Evolutionary conservation across 2,888 invertebrate genomes (phyloP).

Genomic region (Rhagophthalmus giganteus): DNA sequence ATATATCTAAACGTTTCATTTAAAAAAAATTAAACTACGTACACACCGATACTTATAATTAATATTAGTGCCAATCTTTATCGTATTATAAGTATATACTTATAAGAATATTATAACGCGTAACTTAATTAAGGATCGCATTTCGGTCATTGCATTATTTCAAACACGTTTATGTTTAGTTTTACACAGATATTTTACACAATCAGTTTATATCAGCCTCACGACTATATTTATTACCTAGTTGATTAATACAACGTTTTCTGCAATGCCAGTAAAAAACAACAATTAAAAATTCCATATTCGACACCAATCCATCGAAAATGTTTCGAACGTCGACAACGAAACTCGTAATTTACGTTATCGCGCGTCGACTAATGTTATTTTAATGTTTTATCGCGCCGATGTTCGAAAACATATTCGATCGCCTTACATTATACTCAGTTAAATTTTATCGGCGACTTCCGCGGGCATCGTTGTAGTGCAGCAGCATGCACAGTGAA

Average conservation of each 20-base stretch:
- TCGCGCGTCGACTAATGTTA: too few species aligned
- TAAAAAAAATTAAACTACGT: too few species aligned
- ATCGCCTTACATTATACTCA: slow-evolving; percentile 40
- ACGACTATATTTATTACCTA: slow-evolving; percentile 45
- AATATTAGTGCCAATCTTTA: slow-evolving; percentile 25
- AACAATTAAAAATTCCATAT: slow-evolving; percentile 36
- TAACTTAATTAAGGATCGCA: too few species aligned
- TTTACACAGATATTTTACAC: slow-evolving; percentile 47
- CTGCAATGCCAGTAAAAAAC: slow-evolving; percentile 44
- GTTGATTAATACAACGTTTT: slow-evolving; percentile 41
- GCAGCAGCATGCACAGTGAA: slow-evolving; percentile 41
- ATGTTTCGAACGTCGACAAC: slow-evolving; percentile 2
- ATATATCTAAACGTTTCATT: not conserved
- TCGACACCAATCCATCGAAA: slow-evolving; percentile 24
- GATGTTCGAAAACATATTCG: slow-evolving; percentile 30
- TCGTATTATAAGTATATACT: too few species aligned
- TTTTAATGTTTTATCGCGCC: too few species aligned
- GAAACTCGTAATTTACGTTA: too few species aligned
- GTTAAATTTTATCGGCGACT: slow-evolving; percentile 42
- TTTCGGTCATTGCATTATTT: slow-evolving; percentile 47
- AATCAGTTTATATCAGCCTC: slow-evolving; percentile 47
- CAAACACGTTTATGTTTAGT: slow-evolving; percentile 43
- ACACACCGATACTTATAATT: slow-evolving; percentile 21
- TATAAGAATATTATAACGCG: slow-evolving; percentile 2
- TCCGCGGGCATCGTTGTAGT: slow-evolving; percentile 34